These are phyloP conservation scores for Heterochromis multidens DNA, from an alignment of 2,113 vertebrate genomes.

Conservation along the genomic window DNA sequence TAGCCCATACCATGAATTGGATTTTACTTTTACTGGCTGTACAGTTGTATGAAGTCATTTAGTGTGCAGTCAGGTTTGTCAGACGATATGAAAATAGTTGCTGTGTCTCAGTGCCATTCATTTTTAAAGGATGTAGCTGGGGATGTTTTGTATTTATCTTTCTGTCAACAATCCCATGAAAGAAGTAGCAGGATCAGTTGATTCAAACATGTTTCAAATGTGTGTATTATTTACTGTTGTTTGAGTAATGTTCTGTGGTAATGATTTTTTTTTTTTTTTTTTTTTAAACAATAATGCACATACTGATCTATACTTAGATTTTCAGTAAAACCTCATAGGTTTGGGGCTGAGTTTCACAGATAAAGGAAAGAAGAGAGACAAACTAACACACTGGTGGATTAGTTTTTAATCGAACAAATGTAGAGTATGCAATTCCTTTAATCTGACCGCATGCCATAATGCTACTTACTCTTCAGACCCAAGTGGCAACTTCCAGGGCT, in stretches of 20 bases:
- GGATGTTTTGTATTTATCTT: background rate
- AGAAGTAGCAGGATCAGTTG: background rate
- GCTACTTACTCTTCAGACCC: background rate
- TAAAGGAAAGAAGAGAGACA: background rate
- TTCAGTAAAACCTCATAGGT: background rate
- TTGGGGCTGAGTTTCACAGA: background rate
- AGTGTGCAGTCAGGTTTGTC: background rate
- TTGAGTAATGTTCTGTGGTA: background rate
- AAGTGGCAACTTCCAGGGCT: background rate
- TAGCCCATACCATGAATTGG: slow-evolving; percentile 32
- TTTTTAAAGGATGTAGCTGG: background rate
- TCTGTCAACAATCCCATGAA: background rate
- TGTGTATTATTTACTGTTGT: background rate
- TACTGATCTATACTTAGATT: background rate
- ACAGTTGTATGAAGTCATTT: slow-evolving; percentile 5
- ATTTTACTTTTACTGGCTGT: background rate
- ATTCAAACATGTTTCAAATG: background rate
- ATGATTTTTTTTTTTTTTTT: too few species aligned
- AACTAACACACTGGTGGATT: background rate
- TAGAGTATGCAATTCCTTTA: too few species aligned
- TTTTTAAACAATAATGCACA: too few species aligned
- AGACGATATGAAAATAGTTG: background rate
- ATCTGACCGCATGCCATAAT: too few species aligned
- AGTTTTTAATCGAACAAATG: too few species aligned
- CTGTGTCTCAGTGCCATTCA: rapidly evolving